phyloP scores from a whole-genome alignment of 2,797 vertebrate species.

The Diceros bicornis region DNA sequence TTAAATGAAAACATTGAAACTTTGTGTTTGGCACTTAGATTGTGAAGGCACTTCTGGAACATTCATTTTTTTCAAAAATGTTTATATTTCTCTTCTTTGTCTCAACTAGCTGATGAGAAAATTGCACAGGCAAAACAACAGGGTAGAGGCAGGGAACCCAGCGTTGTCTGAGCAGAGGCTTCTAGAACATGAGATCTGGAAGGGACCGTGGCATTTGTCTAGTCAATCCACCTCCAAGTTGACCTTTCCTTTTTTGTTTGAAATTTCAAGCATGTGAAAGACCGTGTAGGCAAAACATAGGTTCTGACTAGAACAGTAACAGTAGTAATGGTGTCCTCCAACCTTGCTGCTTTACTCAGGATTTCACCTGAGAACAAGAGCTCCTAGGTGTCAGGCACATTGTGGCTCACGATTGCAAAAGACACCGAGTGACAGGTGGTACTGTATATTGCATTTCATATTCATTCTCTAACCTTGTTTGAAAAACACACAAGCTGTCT shows the following conservation, averaged over 20 bases:
- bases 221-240: conserved; percentile 56
- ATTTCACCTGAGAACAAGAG: conserved; percentile 43
- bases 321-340: not conserved
- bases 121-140: not conserved
- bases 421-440: not conserved
- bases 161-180: not conserved
- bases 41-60: conserved; percentile 41
- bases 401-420: fast-evolving
- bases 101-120: conserved; percentile 35
- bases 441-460: conserved; percentile 26
- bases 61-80: conserved; percentile 47
- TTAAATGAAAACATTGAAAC: conserved; percentile 69
- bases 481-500: conserved; percentile 54
- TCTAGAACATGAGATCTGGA: not conserved
- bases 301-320: not conserved
- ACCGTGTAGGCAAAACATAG: not conserved
- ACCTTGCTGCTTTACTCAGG: not conserved
- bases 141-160: not conserved
- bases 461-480: conserved; percentile 10
- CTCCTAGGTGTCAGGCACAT: conserved; percentile 25
- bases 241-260: conserved; percentile 62
- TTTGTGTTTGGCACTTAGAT: conserved; percentile 39
- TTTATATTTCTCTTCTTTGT: not conserved
- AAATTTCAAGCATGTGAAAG: conserved; percentile 54
- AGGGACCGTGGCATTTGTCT: conserved; percentile 62